phyloP scores from a whole-genome alignment of 2,888 invertebrate species.

The Campaea margaritaria region DNA sequence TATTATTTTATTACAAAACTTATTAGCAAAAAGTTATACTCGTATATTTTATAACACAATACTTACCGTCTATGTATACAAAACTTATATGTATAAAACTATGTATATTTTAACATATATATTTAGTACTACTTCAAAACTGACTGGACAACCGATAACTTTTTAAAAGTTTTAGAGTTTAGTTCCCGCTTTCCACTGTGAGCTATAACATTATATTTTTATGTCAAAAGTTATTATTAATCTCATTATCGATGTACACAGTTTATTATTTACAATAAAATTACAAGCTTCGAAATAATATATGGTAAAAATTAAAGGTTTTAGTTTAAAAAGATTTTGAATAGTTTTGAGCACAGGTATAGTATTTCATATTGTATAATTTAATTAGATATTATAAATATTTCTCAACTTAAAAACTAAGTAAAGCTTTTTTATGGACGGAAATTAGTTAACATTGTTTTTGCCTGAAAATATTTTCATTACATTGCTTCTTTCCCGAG shows the following conservation, averaged over 20 bases:
- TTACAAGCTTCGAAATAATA: neutral
- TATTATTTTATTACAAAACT: constrained; percentile 43
- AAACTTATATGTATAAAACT: constrained; percentile 34
- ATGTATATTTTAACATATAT: constrained; percentile 52
- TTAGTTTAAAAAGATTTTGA: neutral
- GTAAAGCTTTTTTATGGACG: constrained; percentile 73
- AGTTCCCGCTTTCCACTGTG: constrained; percentile 60
- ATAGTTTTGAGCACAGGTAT: constrained; percentile 8
- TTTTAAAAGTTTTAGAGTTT: constrained; percentile 35
- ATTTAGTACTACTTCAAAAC: constrained; percentile 61
- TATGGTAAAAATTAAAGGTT: neutral
- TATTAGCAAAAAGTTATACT: constrained; percentile 28
- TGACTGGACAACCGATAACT: constrained; percentile 64
- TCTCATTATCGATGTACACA: constrained; percentile 12
- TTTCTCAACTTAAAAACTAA: constrained; percentile 57
- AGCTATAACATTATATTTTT: constrained; percentile 48
- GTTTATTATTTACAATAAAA: constrained; percentile 17
- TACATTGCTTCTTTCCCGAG: too few relatives aligned
- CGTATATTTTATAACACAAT: constrained; percentile 32
- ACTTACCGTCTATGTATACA: constrained; percentile 50
- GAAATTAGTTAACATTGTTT: constrained; percentile 33
- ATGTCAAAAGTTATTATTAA: constrained; percentile 23
- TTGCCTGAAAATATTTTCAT: neutral
- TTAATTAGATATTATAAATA: neutral
- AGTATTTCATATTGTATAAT: constrained; percentile 4